Evolutionary conservation across 2,888 invertebrate genomes (phyloP).

Genomic region (Lasioglossum zephyrum): DNA sequence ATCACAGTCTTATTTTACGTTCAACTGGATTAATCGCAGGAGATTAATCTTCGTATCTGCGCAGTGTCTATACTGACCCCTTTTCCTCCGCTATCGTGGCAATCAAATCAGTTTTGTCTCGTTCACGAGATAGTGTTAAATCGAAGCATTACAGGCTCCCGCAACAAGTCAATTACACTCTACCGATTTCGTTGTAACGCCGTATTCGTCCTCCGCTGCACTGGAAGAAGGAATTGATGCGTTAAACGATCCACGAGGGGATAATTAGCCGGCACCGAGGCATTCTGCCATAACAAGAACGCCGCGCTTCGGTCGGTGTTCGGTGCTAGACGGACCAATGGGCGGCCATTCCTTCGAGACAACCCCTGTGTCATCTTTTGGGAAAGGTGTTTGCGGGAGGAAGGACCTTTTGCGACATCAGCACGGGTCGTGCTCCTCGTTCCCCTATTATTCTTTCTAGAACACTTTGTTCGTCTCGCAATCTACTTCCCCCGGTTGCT

Average conservation of each 20-base stretch:
- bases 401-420: slow-evolving; percentile 67
- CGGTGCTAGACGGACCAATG: slow-evolving; percentile 45
- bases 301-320: slow-evolving; percentile 29
- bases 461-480: slow-evolving; percentile 6
- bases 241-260: slow-evolving; percentile 70
- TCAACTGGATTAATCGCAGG: neutral
- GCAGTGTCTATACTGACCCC: slow-evolving; percentile 1
- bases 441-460: slow-evolving; percentile 17
- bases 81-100: neutral
- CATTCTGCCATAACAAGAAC: slow-evolving; percentile 49
- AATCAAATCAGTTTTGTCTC: neutral
- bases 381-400: slow-evolving; percentile 59
- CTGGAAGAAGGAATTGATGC: slow-evolving; percentile 63
- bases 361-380: slow-evolving; percentile 47
- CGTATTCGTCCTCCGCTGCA: slow-evolving; percentile 47
- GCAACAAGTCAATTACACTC: slow-evolving; percentile 42
- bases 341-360: slow-evolving; percentile 35
- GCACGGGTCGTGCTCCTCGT: slow-evolving; percentile 66
- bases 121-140: neutral
- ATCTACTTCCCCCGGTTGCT: neutral
- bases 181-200: slow-evolving; percentile 46
- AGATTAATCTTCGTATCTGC: neutral
- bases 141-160: slow-evolving; percentile 21
- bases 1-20: too few species aligned
- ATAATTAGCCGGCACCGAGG: slow-evolving; percentile 71